Evolutionary conservation across 2,888 invertebrate species (phyloP).

Genomic region (Pollenia amentaria): DNA sequence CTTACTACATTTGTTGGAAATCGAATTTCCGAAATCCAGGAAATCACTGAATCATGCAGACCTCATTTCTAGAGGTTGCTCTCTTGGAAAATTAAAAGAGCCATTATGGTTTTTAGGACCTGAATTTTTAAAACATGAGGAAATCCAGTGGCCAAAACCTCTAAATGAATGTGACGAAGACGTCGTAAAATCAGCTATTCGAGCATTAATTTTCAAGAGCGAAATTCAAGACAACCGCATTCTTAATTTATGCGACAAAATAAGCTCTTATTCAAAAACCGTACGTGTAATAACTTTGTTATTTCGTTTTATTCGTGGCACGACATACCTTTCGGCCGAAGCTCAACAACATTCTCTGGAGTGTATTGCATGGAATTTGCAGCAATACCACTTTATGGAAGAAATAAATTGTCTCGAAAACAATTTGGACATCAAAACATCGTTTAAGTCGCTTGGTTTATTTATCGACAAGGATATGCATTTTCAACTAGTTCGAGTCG

Average conservation of each 20-base stretch:
- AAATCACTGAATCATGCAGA: slow-evolving; percentile 63
- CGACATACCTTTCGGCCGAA: not conserved
- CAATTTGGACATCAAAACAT: slow-evolving; percentile 24
- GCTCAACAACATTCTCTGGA: not conserved
- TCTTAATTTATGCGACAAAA: slow-evolving; percentile 27
- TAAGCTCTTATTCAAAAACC: slow-evolving; percentile 28
- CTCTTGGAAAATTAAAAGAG: slow-evolving; percentile 30
- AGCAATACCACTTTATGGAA: slow-evolving; percentile 10
- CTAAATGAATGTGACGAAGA: slow-evolving; percentile 22
- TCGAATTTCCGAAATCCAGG: slow-evolving; percentile 48
- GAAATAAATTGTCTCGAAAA: slow-evolving; percentile 21
- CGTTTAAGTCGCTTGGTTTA: slow-evolving; percentile 16
- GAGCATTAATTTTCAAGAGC: slow-evolving; percentile 43
- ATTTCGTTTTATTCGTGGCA: slow-evolving; percentile 12
- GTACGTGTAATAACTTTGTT: slow-evolving; percentile 8
- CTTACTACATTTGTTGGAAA: slow-evolving; percentile 53
- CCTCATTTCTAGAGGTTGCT: slow-evolving; percentile 57
- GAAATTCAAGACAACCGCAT: slow-evolving; percentile 24
- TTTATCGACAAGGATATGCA: slow-evolving; percentile 9
- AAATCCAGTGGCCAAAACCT: slow-evolving; percentile 25
- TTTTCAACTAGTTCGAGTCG: slow-evolving; percentile 42
- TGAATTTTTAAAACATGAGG: slow-evolving; percentile 3
- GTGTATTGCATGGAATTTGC: slow-evolving; percentile 32
- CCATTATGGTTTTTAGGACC: slow-evolving; percentile 51
- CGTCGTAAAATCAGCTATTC: slow-evolving; percentile 16